Conservation (phyloP, 2,797 vertebrate genomes). For the Lepus townsendii region DNA sequence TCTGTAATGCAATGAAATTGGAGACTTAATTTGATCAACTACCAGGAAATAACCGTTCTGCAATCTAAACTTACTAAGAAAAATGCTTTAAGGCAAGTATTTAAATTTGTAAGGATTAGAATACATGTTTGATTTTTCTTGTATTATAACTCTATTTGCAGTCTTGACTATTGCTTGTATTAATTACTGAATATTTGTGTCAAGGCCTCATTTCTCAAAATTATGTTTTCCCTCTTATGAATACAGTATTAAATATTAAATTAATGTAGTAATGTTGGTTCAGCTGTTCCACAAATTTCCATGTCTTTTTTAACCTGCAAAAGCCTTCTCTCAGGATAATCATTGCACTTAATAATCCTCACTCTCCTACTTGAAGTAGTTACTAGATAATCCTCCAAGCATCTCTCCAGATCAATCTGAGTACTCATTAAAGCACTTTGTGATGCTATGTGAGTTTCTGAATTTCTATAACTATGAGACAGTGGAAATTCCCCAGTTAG, state of each 20-base stretch:
- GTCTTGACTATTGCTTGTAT: background rate
- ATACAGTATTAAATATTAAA: background rate
- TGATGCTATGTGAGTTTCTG: background rate
- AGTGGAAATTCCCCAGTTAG: conserved; percentile 37
- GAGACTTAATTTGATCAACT: conserved; percentile 52
- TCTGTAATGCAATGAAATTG: background rate
- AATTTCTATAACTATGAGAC: background rate
- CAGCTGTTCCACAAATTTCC: background rate
- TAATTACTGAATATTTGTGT: conserved; percentile 7
- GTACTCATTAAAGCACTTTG: background rate
- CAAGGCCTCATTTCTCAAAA: conserved; percentile 8
- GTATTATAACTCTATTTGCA: conserved; percentile 28
- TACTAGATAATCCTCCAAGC: background rate
- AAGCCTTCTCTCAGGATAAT: background rate
- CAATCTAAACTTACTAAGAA: conserved; percentile 20
- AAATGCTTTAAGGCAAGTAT: conserved; percentile 59
- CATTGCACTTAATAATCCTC: background rate
- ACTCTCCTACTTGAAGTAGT: background rate
- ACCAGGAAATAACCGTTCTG: conserved; percentile 22
- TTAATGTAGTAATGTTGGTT: conserved; percentile 18
- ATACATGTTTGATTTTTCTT: conserved; percentile 20
- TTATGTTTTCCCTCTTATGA: background rate
- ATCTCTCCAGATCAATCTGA: background rate
- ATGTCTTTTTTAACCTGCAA: background rate
- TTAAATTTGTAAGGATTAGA: conserved; percentile 57